Base-by-base conservation (phyloP, 2,113 vertebrate species). In the Puntigrus tetrazona region DNA sequence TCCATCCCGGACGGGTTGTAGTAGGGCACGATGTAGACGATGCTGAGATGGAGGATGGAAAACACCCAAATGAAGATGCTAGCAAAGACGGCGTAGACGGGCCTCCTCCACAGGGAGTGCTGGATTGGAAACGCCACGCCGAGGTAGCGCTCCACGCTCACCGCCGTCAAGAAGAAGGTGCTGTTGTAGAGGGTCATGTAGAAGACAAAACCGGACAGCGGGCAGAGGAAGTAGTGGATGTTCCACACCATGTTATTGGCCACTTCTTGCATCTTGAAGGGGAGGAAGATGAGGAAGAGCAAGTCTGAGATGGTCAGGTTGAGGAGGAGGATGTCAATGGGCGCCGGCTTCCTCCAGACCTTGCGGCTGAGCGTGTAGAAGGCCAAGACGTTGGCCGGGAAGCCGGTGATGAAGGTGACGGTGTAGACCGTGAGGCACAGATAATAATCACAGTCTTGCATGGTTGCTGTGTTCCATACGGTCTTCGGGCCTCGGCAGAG, bases 121-220 rank as follows among this genome's bases (percentile, higher is more conserved):
- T 89, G 92, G 89, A 97, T 95, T 0, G 97, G 96, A 82, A 93
- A 97, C 0, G 95, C 96, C 55, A 97, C 96, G 0, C 96, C 95
- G 8, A 97, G 91, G 78, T 97, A 98, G 34, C 97, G 94, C 86
- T 97, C 96, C 0, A 97, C 90, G n/a, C 97, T 96, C 63, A 98
- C 92, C 0, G 94, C 96, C 0, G 94, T 96, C 85, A 97, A 91
- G 81, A 96, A 96, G 88, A 96, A 94, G 7, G 93, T 95, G 92
- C 96, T 98, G 90, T 94, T 94, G 89, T 98, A 98, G 91, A 97
- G 96, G 90, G 95, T 96, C 92, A 96, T 95, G 92, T 94, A 97
- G 92, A 97, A 97, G 88, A 94, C 78, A 43, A 96, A 97, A 27
- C 93, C 92, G 0, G 93, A 95, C 16, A 97, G 59, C 0, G 96